A percentile compares a stretch with the other conserved stretches of the same genome.
Conservation (phyloP, 1,140 invertebrate genomes). For the Oedothorax gibbosus region DNA sequence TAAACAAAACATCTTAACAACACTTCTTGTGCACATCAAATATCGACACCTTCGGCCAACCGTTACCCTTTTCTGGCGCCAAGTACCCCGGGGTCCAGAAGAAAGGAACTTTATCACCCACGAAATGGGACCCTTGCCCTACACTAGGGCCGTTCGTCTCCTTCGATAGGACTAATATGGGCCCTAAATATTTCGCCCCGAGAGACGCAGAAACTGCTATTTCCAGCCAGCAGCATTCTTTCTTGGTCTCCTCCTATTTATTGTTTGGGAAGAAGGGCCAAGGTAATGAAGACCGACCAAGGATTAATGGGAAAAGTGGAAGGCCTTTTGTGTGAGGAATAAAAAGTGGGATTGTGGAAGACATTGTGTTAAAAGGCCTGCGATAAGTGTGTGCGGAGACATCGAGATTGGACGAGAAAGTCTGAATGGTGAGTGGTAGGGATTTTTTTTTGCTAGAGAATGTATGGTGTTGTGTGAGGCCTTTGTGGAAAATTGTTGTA, state of each 20-base stretch:
- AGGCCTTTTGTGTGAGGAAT: too few species aligned
- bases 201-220: slow-evolving; percentile 10
- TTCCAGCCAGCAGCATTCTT: neutral
- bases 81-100: slow-evolving; percentile 16
- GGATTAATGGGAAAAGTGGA: slow-evolving; percentile 13
- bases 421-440: too few species aligned
- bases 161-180: slow-evolving; percentile 44
- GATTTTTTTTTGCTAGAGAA: too few species aligned
- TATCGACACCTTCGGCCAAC: neutral
- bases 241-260: slow-evolving; percentile 5
- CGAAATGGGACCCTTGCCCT: slow-evolving; percentile 45
- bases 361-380: too few species aligned
- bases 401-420: too few species aligned
- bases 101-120: slow-evolving; percentile 52
- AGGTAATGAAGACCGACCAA: slow-evolving; percentile 19
- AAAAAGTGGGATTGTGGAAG: too few species aligned
- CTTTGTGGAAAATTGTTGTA: too few species aligned
- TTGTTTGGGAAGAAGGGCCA: slow-evolving; percentile 16
- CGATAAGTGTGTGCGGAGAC: too few species aligned
- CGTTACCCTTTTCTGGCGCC: slow-evolving; percentile 3
- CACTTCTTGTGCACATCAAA: too few species aligned
- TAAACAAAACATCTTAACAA: too few species aligned
- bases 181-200: slow-evolving; percentile 42
- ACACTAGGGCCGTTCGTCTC: slow-evolving; percentile 12
- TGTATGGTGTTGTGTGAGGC: too few species aligned